Conservation (phyloP, 2,797 vertebrate species). For the Mallotus villosus region DNA sequence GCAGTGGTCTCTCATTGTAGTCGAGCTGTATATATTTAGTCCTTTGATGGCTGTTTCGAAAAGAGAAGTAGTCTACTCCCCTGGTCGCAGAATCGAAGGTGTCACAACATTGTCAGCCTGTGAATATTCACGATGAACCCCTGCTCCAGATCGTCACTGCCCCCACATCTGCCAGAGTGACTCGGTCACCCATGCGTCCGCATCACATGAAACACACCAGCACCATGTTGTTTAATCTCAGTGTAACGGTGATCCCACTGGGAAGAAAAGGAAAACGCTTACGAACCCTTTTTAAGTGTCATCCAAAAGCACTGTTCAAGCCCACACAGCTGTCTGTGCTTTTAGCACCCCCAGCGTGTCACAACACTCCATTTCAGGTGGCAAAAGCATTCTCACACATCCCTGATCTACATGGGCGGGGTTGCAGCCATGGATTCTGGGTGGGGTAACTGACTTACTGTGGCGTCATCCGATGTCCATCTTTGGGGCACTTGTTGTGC, state of each 20-base stretch:
- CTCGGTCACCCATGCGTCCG: constrained; percentile 29
- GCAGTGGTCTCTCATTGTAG: too few relatives aligned
- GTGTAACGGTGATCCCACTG: constrained; percentile 16
- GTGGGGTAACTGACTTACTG: constrained; percentile 29
- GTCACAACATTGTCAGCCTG: constrained; percentile 71
- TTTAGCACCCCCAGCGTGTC: constrained; percentile 75
- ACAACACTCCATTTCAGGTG: constrained; percentile 67
- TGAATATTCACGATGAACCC: constrained; percentile 83
- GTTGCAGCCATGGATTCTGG: constrained; percentile 42
- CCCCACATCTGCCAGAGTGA: constrained; percentile 87
- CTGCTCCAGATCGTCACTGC: constrained; percentile 81
- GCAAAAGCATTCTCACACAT: constrained; percentile 67
- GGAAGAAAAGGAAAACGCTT: constrained; percentile 19
- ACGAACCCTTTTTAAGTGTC: constrained; percentile 46
- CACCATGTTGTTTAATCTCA: neutral
- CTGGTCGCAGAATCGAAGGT: constrained; percentile 60
- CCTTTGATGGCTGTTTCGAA: too few relatives aligned
- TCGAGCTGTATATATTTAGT: too few relatives aligned
- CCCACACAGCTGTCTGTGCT: constrained; percentile 61
- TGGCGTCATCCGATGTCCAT: constrained; percentile 11
- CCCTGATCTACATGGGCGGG: constrained; percentile 42
- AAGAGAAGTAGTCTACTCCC: neutral
- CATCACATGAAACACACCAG: constrained; percentile 8
- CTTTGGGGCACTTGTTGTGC: neutral
- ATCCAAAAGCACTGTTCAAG: constrained; percentile 36